These are phyloP conservation scores for Actinostola sp. DNA, from an alignment of 92 coral and sea anemone species.

Conservation along the genomic window DNA sequence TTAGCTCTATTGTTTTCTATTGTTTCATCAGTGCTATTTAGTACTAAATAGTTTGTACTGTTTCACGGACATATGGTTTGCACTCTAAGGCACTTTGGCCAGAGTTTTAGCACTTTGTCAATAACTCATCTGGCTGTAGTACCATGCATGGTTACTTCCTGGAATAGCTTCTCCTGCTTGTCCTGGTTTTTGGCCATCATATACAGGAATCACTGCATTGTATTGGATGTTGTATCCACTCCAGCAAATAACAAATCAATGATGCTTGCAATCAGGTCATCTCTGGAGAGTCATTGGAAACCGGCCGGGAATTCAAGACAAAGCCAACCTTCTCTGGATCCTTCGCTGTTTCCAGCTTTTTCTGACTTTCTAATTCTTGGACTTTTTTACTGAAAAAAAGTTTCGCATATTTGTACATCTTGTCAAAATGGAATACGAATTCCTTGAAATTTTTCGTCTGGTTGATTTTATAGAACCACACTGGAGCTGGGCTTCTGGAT, in stretches of 20 bases:
- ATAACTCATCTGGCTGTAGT: slow-evolving; percentile 37
- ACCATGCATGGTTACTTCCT: slow-evolving; percentile 61
- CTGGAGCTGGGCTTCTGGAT: slow-evolving; percentile 57
- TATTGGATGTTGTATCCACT: slow-evolving; percentile 78
- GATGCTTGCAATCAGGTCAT: slow-evolving; percentile 62
- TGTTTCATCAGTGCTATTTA: too few species aligned
- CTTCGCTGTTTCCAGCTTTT: slow-evolving; percentile 1
- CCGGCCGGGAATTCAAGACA: slow-evolving; percentile 61
- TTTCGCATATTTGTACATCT: slow-evolving; percentile 65
- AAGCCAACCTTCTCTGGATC: slow-evolving; percentile 48
- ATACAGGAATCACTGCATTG: slow-evolving; percentile 81
- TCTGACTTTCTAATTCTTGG: slow-evolving; percentile 32
- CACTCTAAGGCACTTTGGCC: slow-evolving; percentile 69
- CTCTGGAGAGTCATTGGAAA: slow-evolving; percentile 63
- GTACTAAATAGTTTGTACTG: too few species aligned
- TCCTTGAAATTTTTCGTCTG: slow-evolving; percentile 57
- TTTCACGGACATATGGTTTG: too few species aligned
- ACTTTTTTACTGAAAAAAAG: slow-evolving; percentile 49
- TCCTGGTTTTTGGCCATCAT: slow-evolving; percentile 70
- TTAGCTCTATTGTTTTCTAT: too few species aligned
- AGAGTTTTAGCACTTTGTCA: slow-evolving; percentile 42
- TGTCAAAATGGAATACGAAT: slow-evolving; percentile 42
- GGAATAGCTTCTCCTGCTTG: slow-evolving; percentile 62
- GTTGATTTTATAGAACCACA: slow-evolving; percentile 60
- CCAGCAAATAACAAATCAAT: slow-evolving; percentile 77